These are phyloP conservation scores for Smittia sp. DNA, from an alignment of 2,888 invertebrate genomes.

Conservation along the genomic window DNA sequence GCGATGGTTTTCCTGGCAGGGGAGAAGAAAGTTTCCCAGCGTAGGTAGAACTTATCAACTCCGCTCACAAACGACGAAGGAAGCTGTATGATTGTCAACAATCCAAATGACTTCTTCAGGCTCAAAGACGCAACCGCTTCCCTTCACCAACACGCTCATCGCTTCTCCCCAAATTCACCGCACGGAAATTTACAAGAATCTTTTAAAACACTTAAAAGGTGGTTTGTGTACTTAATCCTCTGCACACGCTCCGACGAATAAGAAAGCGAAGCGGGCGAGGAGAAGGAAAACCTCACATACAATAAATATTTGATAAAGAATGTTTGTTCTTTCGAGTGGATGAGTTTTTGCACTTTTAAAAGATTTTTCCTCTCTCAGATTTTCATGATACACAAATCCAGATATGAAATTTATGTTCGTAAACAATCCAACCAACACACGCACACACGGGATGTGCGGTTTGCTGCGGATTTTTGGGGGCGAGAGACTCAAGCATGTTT, in stretches of 20 bases:
- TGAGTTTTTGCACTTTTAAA: conserved; percentile 10
- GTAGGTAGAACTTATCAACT: no score
- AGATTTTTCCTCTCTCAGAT: not conserved
- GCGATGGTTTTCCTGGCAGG: no score
- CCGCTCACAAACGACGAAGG: no score
- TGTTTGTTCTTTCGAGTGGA: conserved; percentile 4
- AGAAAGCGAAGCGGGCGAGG: not conserved
- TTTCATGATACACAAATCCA: conserved; percentile 3
- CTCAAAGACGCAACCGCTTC: no score
- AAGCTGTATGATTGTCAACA: no score
- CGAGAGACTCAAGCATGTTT: not conserved
- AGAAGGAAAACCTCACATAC: not conserved
- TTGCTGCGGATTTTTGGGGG: not conserved
- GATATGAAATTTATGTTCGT: not conserved
- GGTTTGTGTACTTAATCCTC: not conserved
- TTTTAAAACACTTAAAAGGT: not conserved
- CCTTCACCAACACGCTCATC: no score
- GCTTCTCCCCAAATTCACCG: not conserved
- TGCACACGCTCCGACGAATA: not conserved
- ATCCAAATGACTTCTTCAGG: no score
- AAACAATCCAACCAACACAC: no score
- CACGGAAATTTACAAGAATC: not conserved
- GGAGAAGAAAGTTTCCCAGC: no score
- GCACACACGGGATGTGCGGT: not conserved
- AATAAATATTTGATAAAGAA: conserved; percentile 19